Base-by-base conservation (phyloP, 2,888 invertebrate genomes). In the Ectropis crepuscularia region DNA sequence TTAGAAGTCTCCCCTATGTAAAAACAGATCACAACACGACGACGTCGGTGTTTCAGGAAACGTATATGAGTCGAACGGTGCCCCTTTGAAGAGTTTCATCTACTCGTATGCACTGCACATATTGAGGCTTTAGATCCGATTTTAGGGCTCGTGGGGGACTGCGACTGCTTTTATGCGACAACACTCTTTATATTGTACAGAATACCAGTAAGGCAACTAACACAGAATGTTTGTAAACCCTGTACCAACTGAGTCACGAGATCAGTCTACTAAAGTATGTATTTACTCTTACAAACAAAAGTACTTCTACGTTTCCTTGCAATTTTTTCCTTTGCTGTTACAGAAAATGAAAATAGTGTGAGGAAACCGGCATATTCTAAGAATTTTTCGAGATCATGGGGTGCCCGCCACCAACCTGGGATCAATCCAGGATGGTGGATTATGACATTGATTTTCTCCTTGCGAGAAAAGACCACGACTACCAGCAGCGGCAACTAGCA, bases 91-190 rank as follows among this genome's bases (percentile, higher is more conserved):
- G 63, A 71, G 72, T 75, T 75, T 74, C 76, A 77, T 76, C 75
- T 78, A 28, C 16, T 28, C 16, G 16, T 28, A 85, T 88, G 87
- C 88, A 83, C 77, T 76, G 74, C 83, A 77, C 83, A 82, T 79
- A 78, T 79, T 75, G 77, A 78, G 79, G 86, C 81, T 82, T 80
- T 77, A 70, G 78, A 82, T 79, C 80, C 81, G 79, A 82, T 86
- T 86, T 86, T 85, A 77, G 79, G 83, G 83, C 80, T 81, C 83
- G 75, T 74, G 73, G 80, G 82, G 85, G 81, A 84, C 81, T 85
- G 81, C 79, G 80, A 83, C 82, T 79, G 81, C 81, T 85, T 86
- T 88, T 88, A 86, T 82, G 73, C 84, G 83, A 82, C 59, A 41
- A 41, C 45, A 16, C 38, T 8, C 39, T 7, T 6, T 36, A 38